Percentiles rank a stretch among this genome's conserved stretches.
phyloP scores from a whole-genome alignment of 2,888 invertebrate species.

The Protula sp. region DNA sequence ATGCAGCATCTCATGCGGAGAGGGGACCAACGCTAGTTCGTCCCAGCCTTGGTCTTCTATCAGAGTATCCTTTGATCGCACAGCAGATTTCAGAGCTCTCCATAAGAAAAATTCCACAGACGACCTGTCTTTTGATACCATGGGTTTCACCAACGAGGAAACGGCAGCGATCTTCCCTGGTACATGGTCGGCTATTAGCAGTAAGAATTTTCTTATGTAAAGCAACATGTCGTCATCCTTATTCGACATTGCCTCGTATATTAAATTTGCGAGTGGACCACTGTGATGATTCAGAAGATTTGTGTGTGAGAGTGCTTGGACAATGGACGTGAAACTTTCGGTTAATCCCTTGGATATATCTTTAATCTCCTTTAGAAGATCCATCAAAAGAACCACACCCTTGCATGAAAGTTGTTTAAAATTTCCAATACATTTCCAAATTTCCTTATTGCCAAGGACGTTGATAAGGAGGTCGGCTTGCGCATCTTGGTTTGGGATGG shows the following conservation, averaged over 20 bases:
- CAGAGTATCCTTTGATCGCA: not conserved
- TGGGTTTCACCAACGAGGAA: no score
- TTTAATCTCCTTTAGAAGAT: not conserved
- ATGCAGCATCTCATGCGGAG: not conserved
- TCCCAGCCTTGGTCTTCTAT: not conserved
- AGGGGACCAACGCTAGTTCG: not conserved
- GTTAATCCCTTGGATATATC: not conserved
- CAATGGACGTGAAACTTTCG: not conserved
- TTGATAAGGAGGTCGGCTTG: no score
- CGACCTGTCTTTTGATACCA: not conserved
- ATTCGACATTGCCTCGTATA: no score
- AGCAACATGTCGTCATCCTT: no score
- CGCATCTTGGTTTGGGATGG: no score
- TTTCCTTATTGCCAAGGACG: no score
- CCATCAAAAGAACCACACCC: not conserved
- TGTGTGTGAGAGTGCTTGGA: not conserved
- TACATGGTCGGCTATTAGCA: no score
- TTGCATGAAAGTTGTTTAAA: not conserved
- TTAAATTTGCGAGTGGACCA: no score
- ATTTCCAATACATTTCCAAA: not conserved
- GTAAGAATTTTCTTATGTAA: no score
- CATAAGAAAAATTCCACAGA: not conserved
- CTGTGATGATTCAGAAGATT: not conserved
- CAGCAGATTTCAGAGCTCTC: not conserved
- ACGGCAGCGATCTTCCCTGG: no score